phyloP scores from a whole-genome alignment of 1,140 invertebrate genomes.

The Phymorhynchus buccinoides region DNA sequence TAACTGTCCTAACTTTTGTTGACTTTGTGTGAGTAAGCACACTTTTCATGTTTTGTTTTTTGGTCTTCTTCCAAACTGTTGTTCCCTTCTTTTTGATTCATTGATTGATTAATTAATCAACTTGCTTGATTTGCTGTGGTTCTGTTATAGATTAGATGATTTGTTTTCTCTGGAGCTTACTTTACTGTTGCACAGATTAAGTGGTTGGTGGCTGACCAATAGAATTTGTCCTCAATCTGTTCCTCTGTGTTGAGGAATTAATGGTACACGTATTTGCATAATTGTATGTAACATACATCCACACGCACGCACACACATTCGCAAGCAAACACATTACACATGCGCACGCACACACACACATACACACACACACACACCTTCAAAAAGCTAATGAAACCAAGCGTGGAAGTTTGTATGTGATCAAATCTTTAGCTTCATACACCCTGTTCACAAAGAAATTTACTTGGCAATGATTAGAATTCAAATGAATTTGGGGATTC shows the following conservation, averaged over 20 bases:
- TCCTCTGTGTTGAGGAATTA: background rate
- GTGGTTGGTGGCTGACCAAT: constrained; percentile 15
- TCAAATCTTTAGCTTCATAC: no score
- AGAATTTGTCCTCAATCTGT: background rate
- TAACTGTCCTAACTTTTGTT: constrained; percentile 43
- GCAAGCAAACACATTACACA: no score
- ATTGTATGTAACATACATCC: background rate
- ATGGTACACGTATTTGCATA: no score
- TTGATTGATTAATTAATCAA: background rate
- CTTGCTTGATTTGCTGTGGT: constrained; percentile 35
- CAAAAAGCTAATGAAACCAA: background rate
- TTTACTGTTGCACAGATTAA: constrained; percentile 23
- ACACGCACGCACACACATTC: background rate
- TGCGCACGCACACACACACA: background rate
- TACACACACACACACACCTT: background rate
- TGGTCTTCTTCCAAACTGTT: background rate
- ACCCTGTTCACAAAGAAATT: no score
- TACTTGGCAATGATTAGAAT: no score
- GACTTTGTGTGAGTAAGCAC: constrained; percentile 32
- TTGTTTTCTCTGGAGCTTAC: constrained; percentile 14
- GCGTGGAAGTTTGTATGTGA: background rate
- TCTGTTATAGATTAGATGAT: background rate
- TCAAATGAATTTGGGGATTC: no score
- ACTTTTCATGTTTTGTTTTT: background rate
- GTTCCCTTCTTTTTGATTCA: background rate